phyloP scores from a whole-genome alignment of 1,140 invertebrate species.

The Galleria mellonella region DNA sequence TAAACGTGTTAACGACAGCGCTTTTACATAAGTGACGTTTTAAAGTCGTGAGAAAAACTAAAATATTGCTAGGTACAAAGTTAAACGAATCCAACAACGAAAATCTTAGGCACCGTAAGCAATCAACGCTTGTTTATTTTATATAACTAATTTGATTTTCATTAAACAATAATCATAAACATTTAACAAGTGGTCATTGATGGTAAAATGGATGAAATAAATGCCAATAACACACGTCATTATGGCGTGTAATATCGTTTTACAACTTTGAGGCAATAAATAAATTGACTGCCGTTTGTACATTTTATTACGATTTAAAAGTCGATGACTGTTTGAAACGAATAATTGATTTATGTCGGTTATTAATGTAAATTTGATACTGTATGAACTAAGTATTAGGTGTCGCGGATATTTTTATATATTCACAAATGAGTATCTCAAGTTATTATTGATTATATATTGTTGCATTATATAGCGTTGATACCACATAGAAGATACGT shows the following conservation, averaged over 20 bases:
- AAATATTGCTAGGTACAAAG: neutral
- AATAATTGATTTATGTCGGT: slow-evolving; percentile 69
- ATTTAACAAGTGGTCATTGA: slow-evolving; percentile 50
- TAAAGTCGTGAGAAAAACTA: slow-evolving; percentile 18
- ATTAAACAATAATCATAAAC: slow-evolving; percentile 62
- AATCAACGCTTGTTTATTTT: slow-evolving; percentile 7
- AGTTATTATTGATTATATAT: too few species aligned
- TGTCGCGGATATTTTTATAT: too few species aligned
- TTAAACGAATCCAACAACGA: neutral
- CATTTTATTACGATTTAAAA: slow-evolving; percentile 73
- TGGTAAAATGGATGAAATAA: slow-evolving; percentile 63
- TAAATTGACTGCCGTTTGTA: slow-evolving; percentile 71
- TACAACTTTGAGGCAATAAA: slow-evolving; percentile 72
- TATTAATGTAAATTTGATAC: slow-evolving; percentile 67
- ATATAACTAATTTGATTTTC: slow-evolving; percentile 41
- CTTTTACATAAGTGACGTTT: neutral
- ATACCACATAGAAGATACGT: too few species aligned
- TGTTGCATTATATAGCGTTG: too few species aligned
- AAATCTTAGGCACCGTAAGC: neutral
- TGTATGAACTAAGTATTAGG: slow-evolving; percentile 28
- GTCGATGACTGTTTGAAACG: slow-evolving; percentile 67
- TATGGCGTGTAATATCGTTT: slow-evolving; percentile 70
- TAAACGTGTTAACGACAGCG: slow-evolving; percentile 8
- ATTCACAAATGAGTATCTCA: too few species aligned
- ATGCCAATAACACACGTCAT: slow-evolving; percentile 70